Evolutionary conservation across 1,140 invertebrate species (phyloP).

Genomic region (Saccostrea echinata): DNA sequence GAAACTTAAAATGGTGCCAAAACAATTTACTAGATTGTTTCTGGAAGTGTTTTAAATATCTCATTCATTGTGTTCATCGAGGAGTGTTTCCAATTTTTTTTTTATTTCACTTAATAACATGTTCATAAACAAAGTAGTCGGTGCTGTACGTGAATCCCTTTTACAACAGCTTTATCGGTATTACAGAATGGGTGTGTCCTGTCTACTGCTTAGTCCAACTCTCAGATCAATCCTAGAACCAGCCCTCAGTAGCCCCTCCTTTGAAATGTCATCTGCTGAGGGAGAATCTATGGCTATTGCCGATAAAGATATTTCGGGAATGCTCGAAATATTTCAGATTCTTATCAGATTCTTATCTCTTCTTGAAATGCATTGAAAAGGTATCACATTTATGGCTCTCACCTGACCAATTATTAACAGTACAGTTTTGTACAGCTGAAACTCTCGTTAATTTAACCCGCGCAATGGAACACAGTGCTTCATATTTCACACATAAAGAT

Average conservation of each 20-base stretch:
- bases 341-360: background rate
- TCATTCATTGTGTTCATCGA: no score
- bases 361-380: background rate
- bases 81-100: no score
- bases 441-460: background rate
- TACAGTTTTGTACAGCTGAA: background rate
- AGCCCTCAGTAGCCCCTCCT: background rate
- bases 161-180: background rate
- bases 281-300: background rate
- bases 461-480: no score
- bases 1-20: background rate
- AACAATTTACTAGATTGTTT: conserved; percentile 9
- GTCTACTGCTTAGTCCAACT: no score
- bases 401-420: background rate
- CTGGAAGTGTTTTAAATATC: conserved; percentile 37
- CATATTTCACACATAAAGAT: no score
- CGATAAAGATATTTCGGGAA: background rate
- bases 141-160: background rate
- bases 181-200: no score
- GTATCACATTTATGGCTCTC: background rate
- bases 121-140: no score
- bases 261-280: background rate
- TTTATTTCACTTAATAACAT: no score
- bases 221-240: background rate
- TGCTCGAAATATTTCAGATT: background rate